These are phyloP conservation scores for Hyposoter didymator DNA, from an alignment of 2,888 invertebrate genomes.

Conservation along the genomic window DNA sequence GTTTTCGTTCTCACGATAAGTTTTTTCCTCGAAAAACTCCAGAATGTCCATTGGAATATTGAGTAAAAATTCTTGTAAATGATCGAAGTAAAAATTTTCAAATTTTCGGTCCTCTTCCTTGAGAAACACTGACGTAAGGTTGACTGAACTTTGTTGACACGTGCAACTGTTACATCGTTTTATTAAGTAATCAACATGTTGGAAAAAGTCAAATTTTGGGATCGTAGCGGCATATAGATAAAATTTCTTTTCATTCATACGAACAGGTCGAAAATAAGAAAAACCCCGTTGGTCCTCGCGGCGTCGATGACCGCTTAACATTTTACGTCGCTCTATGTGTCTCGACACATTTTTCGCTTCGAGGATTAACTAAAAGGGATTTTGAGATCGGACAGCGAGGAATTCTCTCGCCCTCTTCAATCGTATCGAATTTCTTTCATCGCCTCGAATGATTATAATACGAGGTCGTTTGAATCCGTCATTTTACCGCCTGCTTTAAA, in stretches of 20 bases:
- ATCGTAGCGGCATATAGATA: neutral
- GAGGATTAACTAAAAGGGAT: conserved; percentile 44
- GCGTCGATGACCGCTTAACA: neutral
- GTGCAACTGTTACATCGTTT: neutral
- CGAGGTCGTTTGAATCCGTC: conserved; percentile 40
- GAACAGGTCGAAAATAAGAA: neutral
- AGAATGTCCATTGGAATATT: neutral
- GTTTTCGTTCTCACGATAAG: conserved; percentile 13
- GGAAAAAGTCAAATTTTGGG: neutral
- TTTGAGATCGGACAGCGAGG: conserved; percentile 33
- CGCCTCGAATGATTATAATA: conserved; percentile 27
- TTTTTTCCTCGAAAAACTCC: neutral
- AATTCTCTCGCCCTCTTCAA: conserved; percentile 14
- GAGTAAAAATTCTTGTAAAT: neutral
- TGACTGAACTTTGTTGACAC: neutral
- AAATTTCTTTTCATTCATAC: neutral
- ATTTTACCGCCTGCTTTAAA: neutral
- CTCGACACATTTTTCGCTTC: conserved; percentile 49
- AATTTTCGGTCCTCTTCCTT: neutral
- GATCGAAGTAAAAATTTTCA: neutral
- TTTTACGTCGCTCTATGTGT: neutral
- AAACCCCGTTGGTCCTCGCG: neutral
- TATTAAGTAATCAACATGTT: neutral
- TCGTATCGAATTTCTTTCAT: conserved; percentile 59
- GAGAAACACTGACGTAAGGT: neutral